Base-by-base conservation (phyloP, 2,797 vertebrate species). In the Australoheros facetus region DNA sequence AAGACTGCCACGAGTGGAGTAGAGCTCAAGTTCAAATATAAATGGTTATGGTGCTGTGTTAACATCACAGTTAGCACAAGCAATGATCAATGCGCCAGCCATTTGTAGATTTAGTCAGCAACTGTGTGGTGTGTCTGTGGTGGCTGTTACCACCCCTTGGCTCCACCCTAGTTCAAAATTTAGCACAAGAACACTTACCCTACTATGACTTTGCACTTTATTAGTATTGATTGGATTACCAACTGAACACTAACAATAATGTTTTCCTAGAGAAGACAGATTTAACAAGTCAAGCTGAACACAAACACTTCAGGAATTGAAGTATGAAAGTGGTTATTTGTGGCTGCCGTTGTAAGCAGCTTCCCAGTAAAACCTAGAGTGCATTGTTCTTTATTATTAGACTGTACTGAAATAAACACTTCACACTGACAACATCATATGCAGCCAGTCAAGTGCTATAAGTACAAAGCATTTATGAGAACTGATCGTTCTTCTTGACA, bases 391-490 rank as follows among this genome's bases (percentile, higher is more conserved):
- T 42, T 56, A 58, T 78, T 58, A 39, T 39, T 57, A 57, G n/a
- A 42, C 17, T 21, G 9, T 14, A 37, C 57, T 66, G 37, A 81
- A 71, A 81, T 23, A 56, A 55, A 70, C 66, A 34, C 69, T 51
- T 55, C 37, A 37, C 55, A 1, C 39, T 69, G 73, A 72, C 3
- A 28, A 28, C 56, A 79, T 79, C 75, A 34, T 0, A 51, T 30
- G 12, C 45, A 39, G 17, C 26, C 7, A 70, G 73, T 84, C 45
- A 62, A 82, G 42, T 73, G 77, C 64, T 56, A 56, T 17, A 59
- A 81, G 77, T n/a, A 72, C 60, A 75, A 81, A 81, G 70, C 78
- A 39, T 72, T 79, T 62, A 62, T 9, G 28, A 73, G 77, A 55
- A 69, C 4, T 76, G 62, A 77, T 71, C 74, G 56, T 73, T 80